Evolutionary conservation across 1,140 invertebrate genomes (phyloP).

Genomic region (Temnothorax nylanderi): DNA sequence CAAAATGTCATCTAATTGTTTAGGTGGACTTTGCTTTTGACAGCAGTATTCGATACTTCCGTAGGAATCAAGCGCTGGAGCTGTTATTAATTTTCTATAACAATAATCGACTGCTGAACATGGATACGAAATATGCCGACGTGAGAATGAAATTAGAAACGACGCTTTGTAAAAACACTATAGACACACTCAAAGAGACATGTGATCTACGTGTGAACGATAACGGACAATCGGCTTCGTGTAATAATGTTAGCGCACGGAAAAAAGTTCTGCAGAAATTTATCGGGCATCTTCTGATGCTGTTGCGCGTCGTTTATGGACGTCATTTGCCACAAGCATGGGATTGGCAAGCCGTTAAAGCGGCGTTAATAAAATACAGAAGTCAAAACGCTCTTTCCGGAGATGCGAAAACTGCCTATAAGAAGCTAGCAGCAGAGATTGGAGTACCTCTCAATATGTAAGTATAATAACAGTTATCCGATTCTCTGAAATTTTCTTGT

Average conservation of each 20-base stretch:
- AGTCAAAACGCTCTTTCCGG: slow-evolving; percentile 78
- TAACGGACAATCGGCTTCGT: slow-evolving; percentile 70
- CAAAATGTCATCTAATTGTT: slow-evolving; percentile 14
- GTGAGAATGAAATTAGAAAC: slow-evolving; percentile 79
- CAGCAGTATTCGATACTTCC: slow-evolving; percentile 87
- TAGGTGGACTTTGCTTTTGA: slow-evolving; percentile 88
- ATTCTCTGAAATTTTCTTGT: slow-evolving; percentile 28
- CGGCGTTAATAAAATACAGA: slow-evolving; percentile 77
- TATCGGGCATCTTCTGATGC: slow-evolving; percentile 81
- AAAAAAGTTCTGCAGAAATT: slow-evolving; percentile 84
- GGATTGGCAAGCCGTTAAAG: slow-evolving; percentile 82
- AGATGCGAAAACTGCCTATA: slow-evolving; percentile 84
- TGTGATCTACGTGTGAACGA: slow-evolving; percentile 63
- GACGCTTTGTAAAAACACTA: slow-evolving; percentile 77
- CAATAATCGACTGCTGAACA: slow-evolving; percentile 84
- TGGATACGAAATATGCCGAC: slow-evolving; percentile 65
- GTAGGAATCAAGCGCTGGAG: slow-evolving; percentile 88
- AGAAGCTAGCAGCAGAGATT: slow-evolving; percentile 82
- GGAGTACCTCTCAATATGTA: slow-evolving; percentile 76
- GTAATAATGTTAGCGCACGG: slow-evolving; percentile 53
- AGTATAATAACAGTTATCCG: slow-evolving; percentile 63
- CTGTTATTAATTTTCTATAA: slow-evolving; percentile 88
- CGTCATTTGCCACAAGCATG: slow-evolving; percentile 80
- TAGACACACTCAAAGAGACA: slow-evolving; percentile 79
- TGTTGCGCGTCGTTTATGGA: slow-evolving; percentile 80